Percentiles rank a stretch among this genome's conserved stretches.
phyloP scores from a whole-genome alignment of 2,797 vertebrate species.

The Cuculus canorus region DNA sequence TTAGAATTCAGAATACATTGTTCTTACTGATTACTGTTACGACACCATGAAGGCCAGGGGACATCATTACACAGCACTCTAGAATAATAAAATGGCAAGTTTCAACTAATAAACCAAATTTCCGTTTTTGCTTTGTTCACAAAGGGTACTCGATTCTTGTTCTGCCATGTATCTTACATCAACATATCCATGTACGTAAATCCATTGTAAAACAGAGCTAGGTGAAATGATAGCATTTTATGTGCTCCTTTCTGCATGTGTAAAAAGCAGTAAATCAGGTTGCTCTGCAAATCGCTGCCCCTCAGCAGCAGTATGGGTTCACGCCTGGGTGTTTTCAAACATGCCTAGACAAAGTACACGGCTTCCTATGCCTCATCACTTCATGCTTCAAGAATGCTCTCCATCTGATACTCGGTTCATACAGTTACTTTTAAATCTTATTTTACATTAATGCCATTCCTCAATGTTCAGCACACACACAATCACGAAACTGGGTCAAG shows the following conservation, averaged over 20 bases:
- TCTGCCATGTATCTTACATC: background rate
- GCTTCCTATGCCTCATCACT: background rate
- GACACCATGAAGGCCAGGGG: background rate
- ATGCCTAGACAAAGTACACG: rapidly evolving
- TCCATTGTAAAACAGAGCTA: background rate
- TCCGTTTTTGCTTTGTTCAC: background rate
- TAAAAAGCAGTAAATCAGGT: background rate
- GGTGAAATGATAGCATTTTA: background rate
- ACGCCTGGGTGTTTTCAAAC: background rate
- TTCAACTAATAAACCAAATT: background rate
- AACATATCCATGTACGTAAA: background rate
- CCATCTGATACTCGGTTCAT: background rate
- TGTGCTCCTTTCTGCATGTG: background rate
- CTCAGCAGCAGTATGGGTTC: background rate
- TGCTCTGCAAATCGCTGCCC: background rate
- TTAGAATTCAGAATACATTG: background rate
- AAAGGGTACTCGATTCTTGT: background rate
- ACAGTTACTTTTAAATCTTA: background rate
- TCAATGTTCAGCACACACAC: background rate
- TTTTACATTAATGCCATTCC: background rate
- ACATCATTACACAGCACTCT: background rate
- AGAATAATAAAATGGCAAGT: background rate
- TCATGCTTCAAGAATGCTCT: background rate
- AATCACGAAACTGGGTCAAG: background rate
- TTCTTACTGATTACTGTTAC: background rate